Conservation (phyloP, 2,888 invertebrate species). For the Leptopilina drosophilae region DNA sequence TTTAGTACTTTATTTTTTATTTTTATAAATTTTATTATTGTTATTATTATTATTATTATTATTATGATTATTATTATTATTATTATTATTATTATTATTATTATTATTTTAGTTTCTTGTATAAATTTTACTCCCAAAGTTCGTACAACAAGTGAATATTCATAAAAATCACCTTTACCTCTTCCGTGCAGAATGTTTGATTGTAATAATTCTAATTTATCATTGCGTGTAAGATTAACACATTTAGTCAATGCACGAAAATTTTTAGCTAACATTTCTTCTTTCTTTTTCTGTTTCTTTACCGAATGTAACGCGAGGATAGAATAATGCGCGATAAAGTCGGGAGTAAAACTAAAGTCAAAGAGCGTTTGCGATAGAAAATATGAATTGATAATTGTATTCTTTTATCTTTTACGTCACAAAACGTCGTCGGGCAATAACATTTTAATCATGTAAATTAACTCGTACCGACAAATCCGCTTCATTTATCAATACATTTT, state of each 20-base stretch:
- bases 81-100: too few relatives aligned
- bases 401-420: neutral
- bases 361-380: neutral
- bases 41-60: too few relatives aligned
- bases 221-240: neutral
- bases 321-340: neutral
- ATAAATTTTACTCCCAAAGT: neutral
- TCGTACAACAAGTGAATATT: neutral
- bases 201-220: neutral
- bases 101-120: neutral
- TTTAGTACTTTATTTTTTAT: too few relatives aligned
- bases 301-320: too few relatives aligned
- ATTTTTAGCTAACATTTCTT: slow-evolving; percentile 7
- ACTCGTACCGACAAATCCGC: neutral
- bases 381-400: neutral
- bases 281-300: neutral
- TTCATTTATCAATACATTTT: neutral
- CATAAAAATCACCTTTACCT: slow-evolving; percentile 5
- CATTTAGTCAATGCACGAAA: neutral
- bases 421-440: neutral
- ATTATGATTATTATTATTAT: too few relatives aligned
- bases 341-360: neutral
- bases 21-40: too few relatives aligned
- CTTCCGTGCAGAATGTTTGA: neutral
- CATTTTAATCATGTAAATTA: neutral